A percentile compares a stretch with the other conserved stretches of the same genome.
phyloP scores from a whole-genome alignment of 2,888 invertebrate species.

The Aproaerema taeniolella region DNA sequence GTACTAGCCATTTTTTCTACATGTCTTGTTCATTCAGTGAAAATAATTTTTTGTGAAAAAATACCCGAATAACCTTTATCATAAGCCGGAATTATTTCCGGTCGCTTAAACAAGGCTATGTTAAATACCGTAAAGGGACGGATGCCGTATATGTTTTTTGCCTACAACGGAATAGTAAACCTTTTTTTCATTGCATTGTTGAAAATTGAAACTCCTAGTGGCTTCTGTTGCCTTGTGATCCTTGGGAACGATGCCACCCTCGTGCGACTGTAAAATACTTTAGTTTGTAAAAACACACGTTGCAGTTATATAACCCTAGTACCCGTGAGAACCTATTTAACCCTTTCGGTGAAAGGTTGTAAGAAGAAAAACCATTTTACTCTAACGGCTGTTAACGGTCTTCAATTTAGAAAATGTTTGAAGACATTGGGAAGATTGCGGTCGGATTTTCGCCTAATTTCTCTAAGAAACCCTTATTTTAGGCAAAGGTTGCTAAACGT shows the following conservation, averaged over 20 bases:
- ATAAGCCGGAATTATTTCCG: neutral
- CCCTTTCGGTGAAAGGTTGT: constrained; percentile 5
- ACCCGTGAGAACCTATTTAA: constrained; percentile 18
- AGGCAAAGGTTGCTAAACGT: no score
- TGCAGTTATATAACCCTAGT: constrained; percentile 15
- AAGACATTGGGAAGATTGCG: no score
- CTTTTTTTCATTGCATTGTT: constrained; percentile 17
- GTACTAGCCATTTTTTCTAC: no score
- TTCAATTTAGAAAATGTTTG: no score
- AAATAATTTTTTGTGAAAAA: neutral
- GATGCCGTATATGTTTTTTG: constrained; percentile 5
- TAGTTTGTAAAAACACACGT: neutral
- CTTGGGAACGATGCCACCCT: constrained; percentile 30
- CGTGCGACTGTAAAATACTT: constrained; percentile 17
- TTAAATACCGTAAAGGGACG: constrained; percentile 2
- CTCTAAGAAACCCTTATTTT: no score
- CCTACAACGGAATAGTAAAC: constrained; percentile 7
- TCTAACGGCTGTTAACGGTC: no score
- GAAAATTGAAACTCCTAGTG: constrained; percentile 18
- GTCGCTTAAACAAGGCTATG: constrained; percentile 7
- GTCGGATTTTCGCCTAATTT: no score
- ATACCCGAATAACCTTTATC: constrained; percentile 5
- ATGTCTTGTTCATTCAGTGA: neutral
- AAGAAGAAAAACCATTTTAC: no score
- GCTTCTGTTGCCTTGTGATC: constrained; percentile 29